Conservation (phyloP, 2,113 vertebrate species). For the Thryonomys swinderianus region DNA sequence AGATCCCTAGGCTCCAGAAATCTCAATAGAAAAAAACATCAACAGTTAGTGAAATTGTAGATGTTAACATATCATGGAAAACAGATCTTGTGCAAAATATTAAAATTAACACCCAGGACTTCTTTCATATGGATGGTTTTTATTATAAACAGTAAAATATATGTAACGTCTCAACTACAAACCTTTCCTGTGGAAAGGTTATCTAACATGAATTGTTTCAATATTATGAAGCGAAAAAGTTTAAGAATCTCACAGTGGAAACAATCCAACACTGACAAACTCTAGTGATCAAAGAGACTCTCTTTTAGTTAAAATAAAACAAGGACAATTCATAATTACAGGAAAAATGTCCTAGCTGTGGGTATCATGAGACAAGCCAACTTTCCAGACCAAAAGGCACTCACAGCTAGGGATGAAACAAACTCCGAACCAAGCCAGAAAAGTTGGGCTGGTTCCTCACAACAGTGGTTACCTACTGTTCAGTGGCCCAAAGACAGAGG, state of each 20-base stretch:
- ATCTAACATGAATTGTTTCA: conserved; percentile 85
- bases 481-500: conserved; percentile 63
- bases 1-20: conserved; percentile 83
- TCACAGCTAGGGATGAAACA: conserved; percentile 87
- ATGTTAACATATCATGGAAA: conserved; percentile 85
- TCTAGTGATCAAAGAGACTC: conserved; percentile 88
- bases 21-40: conserved; percentile 84
- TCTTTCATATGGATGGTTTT: conserved; percentile 77
- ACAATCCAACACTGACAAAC: conserved; percentile 86
- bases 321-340: conserved; percentile 85
- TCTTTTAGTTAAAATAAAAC: conserved; percentile 82
- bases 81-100: conserved; percentile 86
- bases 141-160: conserved; percentile 86
- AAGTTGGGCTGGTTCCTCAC: conserved; percentile 64
- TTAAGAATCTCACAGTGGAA: conserved; percentile 87
- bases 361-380: conserved; percentile 87
- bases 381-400: conserved; percentile 90
- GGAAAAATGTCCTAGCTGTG: conserved; percentile 84
- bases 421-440: conserved; percentile 78
- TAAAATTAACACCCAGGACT: conserved; percentile 84
- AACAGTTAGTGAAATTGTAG: conserved; percentile 85
- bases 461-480: conserved; percentile 67
- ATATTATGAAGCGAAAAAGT: conserved; percentile 79
- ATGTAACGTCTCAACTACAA: conserved; percentile 84
- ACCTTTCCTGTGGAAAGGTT: conserved; percentile 82